These are phyloP conservation scores for Accipiter cooperii DNA, from an alignment of 2,113 vertebrate species.

Conservation along the genomic window DNA sequence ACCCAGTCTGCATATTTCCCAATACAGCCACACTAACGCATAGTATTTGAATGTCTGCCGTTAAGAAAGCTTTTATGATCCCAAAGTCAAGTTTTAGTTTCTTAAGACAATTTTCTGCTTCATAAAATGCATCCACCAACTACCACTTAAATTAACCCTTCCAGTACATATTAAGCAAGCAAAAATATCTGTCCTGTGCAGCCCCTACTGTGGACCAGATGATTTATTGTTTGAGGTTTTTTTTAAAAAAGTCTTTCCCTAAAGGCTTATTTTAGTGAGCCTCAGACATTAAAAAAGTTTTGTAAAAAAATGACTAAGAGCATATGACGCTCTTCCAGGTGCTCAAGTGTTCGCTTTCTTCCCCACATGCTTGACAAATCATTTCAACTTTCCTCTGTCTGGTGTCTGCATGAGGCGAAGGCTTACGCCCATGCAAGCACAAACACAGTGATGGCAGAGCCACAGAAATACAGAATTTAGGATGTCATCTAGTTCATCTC, in stretches of 20 bases:
- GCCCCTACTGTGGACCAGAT: background rate
- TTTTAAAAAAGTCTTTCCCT: background rate
- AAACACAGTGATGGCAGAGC: background rate
- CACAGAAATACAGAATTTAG: background rate
- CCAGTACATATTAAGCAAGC: background rate
- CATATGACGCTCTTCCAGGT: background rate
- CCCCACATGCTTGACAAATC: background rate
- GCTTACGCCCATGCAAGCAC: background rate
- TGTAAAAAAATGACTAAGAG: background rate
- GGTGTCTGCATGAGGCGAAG: background rate
- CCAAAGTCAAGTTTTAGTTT: background rate
- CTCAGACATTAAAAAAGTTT: background rate
- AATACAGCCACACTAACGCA: slow-evolving; percentile 62
- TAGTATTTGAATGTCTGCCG: background rate
- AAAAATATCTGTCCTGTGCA: background rate
- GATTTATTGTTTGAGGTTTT: background rate
- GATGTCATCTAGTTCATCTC: background rate
- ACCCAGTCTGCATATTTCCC: slow-evolving; percentile 89
- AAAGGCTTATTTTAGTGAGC: background rate
- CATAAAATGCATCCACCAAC: background rate
- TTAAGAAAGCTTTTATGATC: background rate
- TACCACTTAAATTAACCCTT: background rate
- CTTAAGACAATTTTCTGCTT: background rate
- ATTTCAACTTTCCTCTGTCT: background rate
- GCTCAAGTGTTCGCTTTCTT: background rate